These are phyloP conservation scores for Chionomys nivalis DNA, from an alignment of 2,113 vertebrate genomes.

Conservation along the genomic window DNA sequence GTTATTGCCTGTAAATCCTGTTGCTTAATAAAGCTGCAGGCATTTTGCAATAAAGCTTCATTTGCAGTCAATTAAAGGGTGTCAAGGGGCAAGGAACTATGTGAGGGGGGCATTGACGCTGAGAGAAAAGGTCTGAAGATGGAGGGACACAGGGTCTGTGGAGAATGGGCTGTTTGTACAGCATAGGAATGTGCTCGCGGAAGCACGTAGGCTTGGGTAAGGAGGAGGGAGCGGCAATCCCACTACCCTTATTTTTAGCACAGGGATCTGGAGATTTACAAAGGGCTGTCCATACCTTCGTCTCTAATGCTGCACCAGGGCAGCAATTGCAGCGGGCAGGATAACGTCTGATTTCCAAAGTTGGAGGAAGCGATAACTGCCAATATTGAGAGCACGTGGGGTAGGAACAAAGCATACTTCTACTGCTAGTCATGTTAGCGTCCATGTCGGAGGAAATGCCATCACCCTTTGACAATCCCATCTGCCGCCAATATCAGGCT, in stretches of 20 bases:
- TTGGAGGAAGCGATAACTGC: slow-evolving; percentile 87
- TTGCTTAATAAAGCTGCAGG: slow-evolving; percentile 87
- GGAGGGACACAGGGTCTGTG: not conserved
- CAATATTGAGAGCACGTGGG: slow-evolving; percentile 91
- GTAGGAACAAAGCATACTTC: slow-evolving; percentile 94
- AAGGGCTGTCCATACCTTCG: slow-evolving; percentile 68
- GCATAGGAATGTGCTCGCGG: not conserved
- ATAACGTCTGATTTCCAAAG: slow-evolving; percentile 83
- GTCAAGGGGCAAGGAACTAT: slow-evolving; percentile 76
- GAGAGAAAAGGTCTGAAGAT: slow-evolving; percentile 48
- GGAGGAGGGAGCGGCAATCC: not conserved
- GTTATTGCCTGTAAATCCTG: slow-evolving; percentile 86
- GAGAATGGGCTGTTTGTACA: not conserved
- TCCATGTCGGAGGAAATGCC: slow-evolving; percentile 84
- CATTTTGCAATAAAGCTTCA: slow-evolving; percentile 84
- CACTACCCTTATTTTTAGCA: slow-evolving; percentile 66
- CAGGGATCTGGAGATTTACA: slow-evolving; percentile 67
- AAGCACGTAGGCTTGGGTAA: fast-evolving
- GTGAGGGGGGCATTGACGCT: not conserved
- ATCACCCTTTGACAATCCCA: slow-evolving; percentile 85
- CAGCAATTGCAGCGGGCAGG: slow-evolving; percentile 80
- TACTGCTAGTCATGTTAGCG: slow-evolving; percentile 91
- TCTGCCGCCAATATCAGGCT: slow-evolving; percentile 92
- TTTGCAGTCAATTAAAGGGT: slow-evolving; percentile 84
- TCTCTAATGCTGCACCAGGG: slow-evolving; percentile 70